phyloP scores from a whole-genome alignment of 2,888 invertebrate species.

The Artemia sinica region DNA sequence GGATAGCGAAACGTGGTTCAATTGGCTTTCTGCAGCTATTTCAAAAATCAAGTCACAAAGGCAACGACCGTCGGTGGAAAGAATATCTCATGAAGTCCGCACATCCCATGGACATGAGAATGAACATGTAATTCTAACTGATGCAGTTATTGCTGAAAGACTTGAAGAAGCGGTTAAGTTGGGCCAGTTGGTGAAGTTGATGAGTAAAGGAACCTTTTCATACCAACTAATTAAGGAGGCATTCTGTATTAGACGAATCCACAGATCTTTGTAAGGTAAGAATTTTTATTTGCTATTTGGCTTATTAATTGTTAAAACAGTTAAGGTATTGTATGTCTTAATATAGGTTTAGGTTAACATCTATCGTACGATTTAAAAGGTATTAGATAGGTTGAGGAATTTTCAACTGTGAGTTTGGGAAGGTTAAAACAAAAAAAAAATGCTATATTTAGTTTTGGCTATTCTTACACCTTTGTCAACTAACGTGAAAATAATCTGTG shows the following conservation, averaged over 20 bases:
- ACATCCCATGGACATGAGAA: constrained; percentile 50
- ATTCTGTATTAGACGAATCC: constrained; percentile 14
- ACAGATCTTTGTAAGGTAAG: neutral
- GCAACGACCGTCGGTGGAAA: constrained; percentile 78
- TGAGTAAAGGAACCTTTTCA: neutral
- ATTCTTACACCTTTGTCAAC: too few species aligned
- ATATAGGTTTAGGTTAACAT: too few species aligned
- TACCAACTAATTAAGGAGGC: constrained; percentile 24
- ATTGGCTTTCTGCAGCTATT: constrained; percentile 80
- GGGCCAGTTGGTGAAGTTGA: constrained; percentile 63
- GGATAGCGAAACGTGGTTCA: constrained; percentile 42
- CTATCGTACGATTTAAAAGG: too few species aligned
- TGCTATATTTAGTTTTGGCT: too few species aligned
- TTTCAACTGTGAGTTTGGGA: too few species aligned
- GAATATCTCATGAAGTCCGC: constrained; percentile 78
- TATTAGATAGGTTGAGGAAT: too few species aligned
- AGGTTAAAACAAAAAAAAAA: too few species aligned
- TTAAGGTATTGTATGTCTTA: too few species aligned
- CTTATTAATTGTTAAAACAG: too few species aligned
- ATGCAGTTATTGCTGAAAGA: constrained; percentile 68
- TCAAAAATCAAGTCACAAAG: constrained; percentile 84
- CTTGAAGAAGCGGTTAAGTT: constrained; percentile 68
- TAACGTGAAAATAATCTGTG: too few species aligned
- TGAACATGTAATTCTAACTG: constrained; percentile 47
- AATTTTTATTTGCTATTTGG: neutral